Conservation (phyloP, 2,888 invertebrate genomes). For the Andrena hattorfiana region DNA sequence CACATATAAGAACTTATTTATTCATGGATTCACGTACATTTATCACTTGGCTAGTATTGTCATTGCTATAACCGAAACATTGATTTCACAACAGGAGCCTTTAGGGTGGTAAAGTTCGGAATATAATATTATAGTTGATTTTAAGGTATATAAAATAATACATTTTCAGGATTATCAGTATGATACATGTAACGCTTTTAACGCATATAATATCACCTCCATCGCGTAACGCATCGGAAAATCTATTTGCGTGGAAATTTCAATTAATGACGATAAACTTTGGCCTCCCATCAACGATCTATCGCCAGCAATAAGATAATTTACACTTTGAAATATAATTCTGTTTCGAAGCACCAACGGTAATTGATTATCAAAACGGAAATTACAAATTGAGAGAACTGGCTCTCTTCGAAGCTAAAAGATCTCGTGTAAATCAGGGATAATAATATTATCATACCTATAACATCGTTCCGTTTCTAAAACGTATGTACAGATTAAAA, state of each 20-base stretch:
- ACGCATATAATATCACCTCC: slow-evolving; percentile 37
- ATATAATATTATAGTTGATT: slow-evolving; percentile 39
- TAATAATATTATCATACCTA: slow-evolving; percentile 31
- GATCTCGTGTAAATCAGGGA: slow-evolving; percentile 18
- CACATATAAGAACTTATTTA: slow-evolving; percentile 37
- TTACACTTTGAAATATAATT: slow-evolving; percentile 40
- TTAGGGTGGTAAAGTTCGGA: slow-evolving; percentile 30
- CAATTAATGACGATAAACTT: slow-evolving; percentile 36
- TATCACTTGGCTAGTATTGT: slow-evolving; percentile 55
- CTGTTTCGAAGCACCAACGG: slow-evolving; percentile 29
- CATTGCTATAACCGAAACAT: slow-evolving; percentile 56
- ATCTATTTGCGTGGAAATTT: slow-evolving; percentile 39
- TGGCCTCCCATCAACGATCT: slow-evolving; percentile 31
- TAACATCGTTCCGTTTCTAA: slow-evolving; percentile 19
- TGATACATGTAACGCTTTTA: slow-evolving; percentile 45
- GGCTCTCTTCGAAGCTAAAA: slow-evolving; percentile 19
- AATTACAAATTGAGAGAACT: slow-evolving; percentile 22
- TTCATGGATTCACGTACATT: slow-evolving; percentile 40
- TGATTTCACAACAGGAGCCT: slow-evolving; percentile 32
- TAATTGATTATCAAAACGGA: slow-evolving; percentile 12
- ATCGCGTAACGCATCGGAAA: slow-evolving; percentile 37
- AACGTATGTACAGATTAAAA: slow-evolving; percentile 50
- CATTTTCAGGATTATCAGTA: slow-evolving; percentile 48
- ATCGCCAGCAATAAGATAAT: slow-evolving; percentile 35
- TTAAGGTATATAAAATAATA: slow-evolving; percentile 53